phyloP scores from a whole-genome alignment of 2,888 invertebrate genomes.

The Temnothorax ravouxi region DNA sequence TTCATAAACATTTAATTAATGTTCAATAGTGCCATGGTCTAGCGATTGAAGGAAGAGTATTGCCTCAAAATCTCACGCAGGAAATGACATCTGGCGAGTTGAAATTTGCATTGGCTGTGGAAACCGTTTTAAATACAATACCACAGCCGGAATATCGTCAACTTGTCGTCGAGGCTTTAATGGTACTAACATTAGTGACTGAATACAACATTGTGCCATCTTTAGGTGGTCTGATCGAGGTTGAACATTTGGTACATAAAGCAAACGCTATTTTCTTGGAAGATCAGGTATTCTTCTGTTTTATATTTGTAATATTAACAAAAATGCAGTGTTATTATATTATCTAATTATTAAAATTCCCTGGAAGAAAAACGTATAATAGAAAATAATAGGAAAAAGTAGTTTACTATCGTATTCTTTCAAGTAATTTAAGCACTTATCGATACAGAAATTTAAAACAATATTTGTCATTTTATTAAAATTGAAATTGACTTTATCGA shows the following conservation, averaged over 20 bases:
- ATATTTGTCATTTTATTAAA: neutral
- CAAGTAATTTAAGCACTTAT: neutral
- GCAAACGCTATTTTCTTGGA: slow-evolving; percentile 98
- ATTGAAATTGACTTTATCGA: neutral
- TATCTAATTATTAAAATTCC: slow-evolving; percentile 18
- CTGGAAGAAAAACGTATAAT: neutral
- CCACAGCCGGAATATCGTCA: slow-evolving; percentile 99
- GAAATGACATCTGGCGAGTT: slow-evolving; percentile 99
- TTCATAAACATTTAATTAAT: slow-evolving; percentile 12
- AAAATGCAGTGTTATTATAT: slow-evolving; percentile 17
- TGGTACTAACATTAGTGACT: slow-evolving; percentile 96
- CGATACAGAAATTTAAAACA: neutral
- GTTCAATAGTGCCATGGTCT: slow-evolving; percentile 94
- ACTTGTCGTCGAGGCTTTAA: slow-evolving; percentile 97
- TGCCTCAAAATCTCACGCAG: slow-evolving; percentile 97
- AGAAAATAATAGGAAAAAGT: neutral
- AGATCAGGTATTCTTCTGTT: slow-evolving; percentile 92
- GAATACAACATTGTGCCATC: slow-evolving; percentile 94
- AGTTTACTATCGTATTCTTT: neutral
- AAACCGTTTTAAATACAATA: slow-evolving; percentile 98
- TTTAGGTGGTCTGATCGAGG: slow-evolving; percentile 93
- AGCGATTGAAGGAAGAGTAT: slow-evolving; percentile 95
- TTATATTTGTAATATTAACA: neutral
- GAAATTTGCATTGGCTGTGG: slow-evolving; percentile 99
- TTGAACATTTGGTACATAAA: slow-evolving; percentile 96